A percentile compares a stretch with the other conserved stretches of the same genome.
phyloP scores from a whole-genome alignment of 2,113 vertebrate species.

The Tetrao urogallus region DNA sequence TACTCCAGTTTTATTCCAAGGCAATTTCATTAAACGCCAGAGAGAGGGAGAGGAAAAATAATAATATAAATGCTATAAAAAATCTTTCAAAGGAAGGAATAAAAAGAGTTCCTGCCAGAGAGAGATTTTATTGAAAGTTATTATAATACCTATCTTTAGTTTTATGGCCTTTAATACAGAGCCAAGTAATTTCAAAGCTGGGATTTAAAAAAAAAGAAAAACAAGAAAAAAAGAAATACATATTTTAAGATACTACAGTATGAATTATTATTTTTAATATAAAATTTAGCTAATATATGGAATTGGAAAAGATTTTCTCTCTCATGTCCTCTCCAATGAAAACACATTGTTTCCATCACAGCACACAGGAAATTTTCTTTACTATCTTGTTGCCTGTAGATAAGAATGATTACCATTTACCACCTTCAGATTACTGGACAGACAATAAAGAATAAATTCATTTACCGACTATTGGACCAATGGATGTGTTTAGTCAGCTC shows the following conservation, averaged over 20 bases:
- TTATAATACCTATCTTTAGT: constrained; percentile 80
- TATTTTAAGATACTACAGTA: constrained; percentile 72
- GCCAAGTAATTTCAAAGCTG: constrained; percentile 74
- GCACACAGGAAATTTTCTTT: background rate
- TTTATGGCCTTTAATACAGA: constrained; percentile 74
- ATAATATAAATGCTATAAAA: constrained; percentile 76
- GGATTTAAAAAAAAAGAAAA: constrained; percentile 67
- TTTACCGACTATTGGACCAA: background rate
- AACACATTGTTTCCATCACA: constrained; percentile 2
- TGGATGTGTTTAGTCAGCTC: background rate
- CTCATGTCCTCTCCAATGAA: constrained; percentile 14
- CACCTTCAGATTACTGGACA: background rate
- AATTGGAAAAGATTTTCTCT: constrained; percentile 49
- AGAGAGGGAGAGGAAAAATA: constrained; percentile 58
- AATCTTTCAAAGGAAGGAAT: constrained; percentile 73
- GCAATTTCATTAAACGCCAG: constrained; percentile 77
- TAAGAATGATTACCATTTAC: background rate
- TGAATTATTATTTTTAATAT: constrained; percentile 77
- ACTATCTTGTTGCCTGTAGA: background rate
- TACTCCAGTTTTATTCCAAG: constrained; percentile 68
- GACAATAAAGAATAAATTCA: background rate
- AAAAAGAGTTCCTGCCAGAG: constrained; percentile 70
- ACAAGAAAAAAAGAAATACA: constrained; percentile 32
- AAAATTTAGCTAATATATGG: constrained; percentile 54
- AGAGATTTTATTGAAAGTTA: constrained; percentile 79